Base-by-base conservation (phyloP, 2,888 invertebrate species). In the Chironomus riparius region DNA sequence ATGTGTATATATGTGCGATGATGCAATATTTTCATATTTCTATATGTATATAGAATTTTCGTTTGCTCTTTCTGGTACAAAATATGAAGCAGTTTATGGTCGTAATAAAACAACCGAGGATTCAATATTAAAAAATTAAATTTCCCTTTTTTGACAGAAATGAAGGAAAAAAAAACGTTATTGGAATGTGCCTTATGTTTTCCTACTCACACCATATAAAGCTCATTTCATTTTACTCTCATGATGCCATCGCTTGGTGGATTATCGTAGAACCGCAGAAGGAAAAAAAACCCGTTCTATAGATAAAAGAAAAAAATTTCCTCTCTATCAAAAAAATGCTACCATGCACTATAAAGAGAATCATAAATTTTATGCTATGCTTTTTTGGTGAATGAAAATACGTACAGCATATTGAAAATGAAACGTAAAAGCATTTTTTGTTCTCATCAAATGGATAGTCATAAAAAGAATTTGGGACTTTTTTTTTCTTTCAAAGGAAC, bases 101-200 rank as follows among this genome's bases (percentile, higher is more conserved):
- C 13, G 65, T 65, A 65, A 65, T 65, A 65, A 65, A 65, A 65
- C 65, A 65, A 65, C 65, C 65, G 22, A 65, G 65, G 65, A 65
- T 65, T 65, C 65, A 24, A 65, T 65, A 65, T 65, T 65, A 65
- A 65, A 65, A 65, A 65, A 65, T 65, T 65, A 65, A 65, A 65
- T 65, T 65, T 65, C 65, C 15, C 65, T 65, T 21, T 62, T 65
- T 56, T 56, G 56, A 56, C 56, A 56, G 56, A 56, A 56, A 56
- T 56, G 38, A 38, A 38, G 10, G 38, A 4, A 38, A 38, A n/a
- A n/a, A 38, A 38, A 38, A 38, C 65, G 21, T 65, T 65, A 65
- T 65, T 65, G 65, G 22, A 65, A 65, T 65, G 65, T 65, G 21
- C 65, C 56, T 56, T n/a, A 56, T 56, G 56, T 56, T 56, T 56